Base-by-base conservation (phyloP, 2,113 vertebrate species). In the Cyprinus carpio region DNA sequence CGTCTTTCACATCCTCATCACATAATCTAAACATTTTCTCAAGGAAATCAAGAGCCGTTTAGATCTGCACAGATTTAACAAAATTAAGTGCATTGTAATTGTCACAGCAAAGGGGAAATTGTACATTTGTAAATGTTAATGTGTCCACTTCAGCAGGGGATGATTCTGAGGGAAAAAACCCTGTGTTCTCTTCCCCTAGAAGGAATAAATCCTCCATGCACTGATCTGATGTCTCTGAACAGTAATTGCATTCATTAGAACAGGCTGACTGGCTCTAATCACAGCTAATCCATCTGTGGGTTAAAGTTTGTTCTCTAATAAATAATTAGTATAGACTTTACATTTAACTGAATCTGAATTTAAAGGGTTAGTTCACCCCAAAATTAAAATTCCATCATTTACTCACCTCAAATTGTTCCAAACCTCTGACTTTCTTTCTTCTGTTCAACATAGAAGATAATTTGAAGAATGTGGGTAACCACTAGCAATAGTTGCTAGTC, bases 171-270 rank as follows among this genome's bases (percentile, higher is more conserved):
- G 40, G 8, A 75, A 75, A n/a, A 75, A 49, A 75, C 43, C 2
- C 4, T 0, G 25, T 71, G 80, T 81, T 81, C 40, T 81, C 40
- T 81, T 67, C 60, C 46, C 40, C 69, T 18, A 81, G 40, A 82
- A 27, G 69, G 64, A 71, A 51, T 67, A 51, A 82, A 71, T 71
- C 5, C 20, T 34, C 64, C 64, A 37, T 12, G 4, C n/a, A 64
- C 43, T 65, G 58, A 65, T 81, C 60, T 46, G 58, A 81, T 81
- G 78, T 80, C 54, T 40, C 34, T 43, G 16, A 67, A 20, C 64
- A 29, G n/a, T 64, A 82, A 82, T 56, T 82, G 62, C 31, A 10
- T 71, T 71, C 16, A 69, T 56, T 54, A 82, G 27, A 71, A n/a
- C 62, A 82, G 0, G 64, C 64, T 71, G 27, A 71, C 3, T 18